Evolutionary conservation across 23 tunicate genomes (phyloP), one percentile per base, ranked within the genome.

Genomic region (Trididemnum clinides): DNA sequence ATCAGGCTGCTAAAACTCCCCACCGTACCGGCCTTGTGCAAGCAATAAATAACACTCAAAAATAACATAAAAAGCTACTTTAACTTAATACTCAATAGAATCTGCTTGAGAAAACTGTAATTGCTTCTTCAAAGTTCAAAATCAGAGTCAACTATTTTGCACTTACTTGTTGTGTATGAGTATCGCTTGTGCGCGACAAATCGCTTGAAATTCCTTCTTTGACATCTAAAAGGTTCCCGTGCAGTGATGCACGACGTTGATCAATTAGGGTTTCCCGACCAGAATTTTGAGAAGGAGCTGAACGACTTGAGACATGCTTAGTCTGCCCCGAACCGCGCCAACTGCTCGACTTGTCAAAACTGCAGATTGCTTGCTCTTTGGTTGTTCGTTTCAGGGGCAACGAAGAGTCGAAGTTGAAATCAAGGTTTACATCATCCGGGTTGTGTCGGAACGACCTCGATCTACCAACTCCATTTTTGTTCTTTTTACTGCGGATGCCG

Each of bases 381-480:
- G 7, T 37, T 12, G 5, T 28, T 2, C 29, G 7, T 12, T 73
- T 4, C 27, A 12, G 6, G 5, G 54, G 57, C 15, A 5, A 4
- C 5, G 23, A 22, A 4, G 27, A 22, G n/a, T 18, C 6, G 6
- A 22, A 20, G n/a, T 23, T 18, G 38, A 69, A 28, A 30, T 28
- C 34, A 31, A 28, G 75, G 57, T 12, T 73, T 3, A 57, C 3
- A 28, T 36, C 83, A 4, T 64, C 73, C 28, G 35, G 57, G 35
- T 15, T 85, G 26, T 85, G 88, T 22, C 76, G 88, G 49, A 85
- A 32, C 33, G 88, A 85, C 18, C 59, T 73, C 2, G 88, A 73
- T 49, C 82, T 36, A 0, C 28, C 38, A 20, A 74, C 65, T n/a
- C 33, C 39, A 4, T 2, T 10, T 36, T 57, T 50, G 37, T 85